Evolutionary conservation across 2,888 invertebrate species (phyloP).

Genomic region (Drosophila birchii): DNA sequence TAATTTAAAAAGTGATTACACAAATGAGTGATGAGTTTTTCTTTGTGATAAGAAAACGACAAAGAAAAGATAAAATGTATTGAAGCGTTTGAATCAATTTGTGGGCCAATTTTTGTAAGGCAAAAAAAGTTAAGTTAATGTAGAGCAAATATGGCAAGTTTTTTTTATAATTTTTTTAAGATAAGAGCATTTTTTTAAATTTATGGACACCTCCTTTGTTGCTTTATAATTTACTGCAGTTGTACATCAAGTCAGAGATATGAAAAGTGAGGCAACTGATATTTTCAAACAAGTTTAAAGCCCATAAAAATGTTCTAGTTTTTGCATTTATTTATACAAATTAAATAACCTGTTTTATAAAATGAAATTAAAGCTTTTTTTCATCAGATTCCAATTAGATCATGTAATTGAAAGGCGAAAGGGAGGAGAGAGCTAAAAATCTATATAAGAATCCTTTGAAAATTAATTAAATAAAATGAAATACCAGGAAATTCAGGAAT

Average conservation of each 20-base stretch:
- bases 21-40: background rate
- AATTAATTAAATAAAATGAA: too few species aligned
- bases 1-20: background rate
- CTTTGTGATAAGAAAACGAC: background rate
- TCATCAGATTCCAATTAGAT: background rate
- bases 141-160: background rate
- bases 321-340: background rate
- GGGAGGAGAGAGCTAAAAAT: background rate
- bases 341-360: background rate
- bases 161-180: background rate
- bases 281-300: background rate
- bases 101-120: background rate
- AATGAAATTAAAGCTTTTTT: background rate
- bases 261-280: background rate
- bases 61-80: slow-evolving; percentile 1
- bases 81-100: background rate
- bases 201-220: background rate
- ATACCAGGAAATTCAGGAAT: too few species aligned
- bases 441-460: background rate
- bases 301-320: background rate
- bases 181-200: background rate
- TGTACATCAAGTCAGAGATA: background rate
- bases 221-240: background rate
- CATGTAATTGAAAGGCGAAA: background rate
- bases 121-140: background rate